Evolutionary conservation across 1,140 invertebrate species (phyloP), one percentile per base, ranked within the genome.

Genomic region (Pentalonia nigronervosa): DNA sequence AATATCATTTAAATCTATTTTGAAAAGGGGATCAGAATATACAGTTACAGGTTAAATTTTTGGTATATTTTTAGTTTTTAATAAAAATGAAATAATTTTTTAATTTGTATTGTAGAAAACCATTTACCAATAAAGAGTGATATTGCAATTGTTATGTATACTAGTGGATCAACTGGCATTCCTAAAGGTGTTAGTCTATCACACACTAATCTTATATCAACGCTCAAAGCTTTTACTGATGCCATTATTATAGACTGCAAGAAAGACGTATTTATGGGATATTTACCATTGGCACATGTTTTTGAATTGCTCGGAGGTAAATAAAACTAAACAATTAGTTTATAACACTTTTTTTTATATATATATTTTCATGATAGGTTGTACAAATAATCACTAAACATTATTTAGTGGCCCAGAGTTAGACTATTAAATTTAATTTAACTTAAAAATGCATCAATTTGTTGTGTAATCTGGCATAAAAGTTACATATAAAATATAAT

Each of bases 221-320:
- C 98, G 7, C 96, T 99, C 94, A 97, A 98, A 94, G 97, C 98
- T 11, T 99, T 99, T 95, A 97, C 97, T 56, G 97, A 98, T 95
- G 97, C 97, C 83, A 97, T 98, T 34, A 95, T 96, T 50, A 97
- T 97, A 88, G 96, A 95, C 95, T 95, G 96, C 0, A 96, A 95
- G 7, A 94, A 97, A 94, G 99, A 99, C 95, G 96, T 98, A 30
- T 98, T 99, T 94, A 97, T 99, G 95, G 99, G 98, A 76, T 99
- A 99, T 95, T 96, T 99, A 93, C 99, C 99, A 23, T 96, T 99
- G 88, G 99, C 99, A 83, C 99, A 99, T 95, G 99, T 99, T 4
- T 98, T 99, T 94, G 99, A 99, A 95, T 96, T 99, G 83, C 96
- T 98, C 88, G 97, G 97, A 21, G 97, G 98, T 95, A 94, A 92